Conservation (phyloP, 1,140 invertebrate genomes). For the Onthophagus taurus region DNA sequence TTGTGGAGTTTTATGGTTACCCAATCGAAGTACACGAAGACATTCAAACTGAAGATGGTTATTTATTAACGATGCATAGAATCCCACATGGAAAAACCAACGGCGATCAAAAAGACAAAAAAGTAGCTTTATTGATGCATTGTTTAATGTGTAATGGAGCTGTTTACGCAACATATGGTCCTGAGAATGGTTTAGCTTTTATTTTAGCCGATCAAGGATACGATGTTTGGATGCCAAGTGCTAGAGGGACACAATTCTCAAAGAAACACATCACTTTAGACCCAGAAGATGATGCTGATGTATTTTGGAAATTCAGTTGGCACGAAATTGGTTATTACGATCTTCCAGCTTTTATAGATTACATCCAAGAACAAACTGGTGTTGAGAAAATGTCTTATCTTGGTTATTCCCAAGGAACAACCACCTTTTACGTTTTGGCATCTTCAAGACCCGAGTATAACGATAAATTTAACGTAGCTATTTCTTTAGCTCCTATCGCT, state of each 20-base stretch:
- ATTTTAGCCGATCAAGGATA: conserved; percentile 49
- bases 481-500: conserved; percentile 51
- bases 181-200: conserved; percentile 45
- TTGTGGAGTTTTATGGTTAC: too few relatives aligned
- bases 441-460: conserved; percentile 44
- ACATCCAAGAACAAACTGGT: conserved; percentile 47
- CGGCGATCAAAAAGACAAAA: too few relatives aligned
- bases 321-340: conserved; percentile 56
- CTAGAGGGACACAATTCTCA: conserved; percentile 58
- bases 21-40: too few relatives aligned
- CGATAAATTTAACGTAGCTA: conserved; percentile 41
- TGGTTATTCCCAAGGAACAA: conserved; percentile 62
- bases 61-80: conserved; percentile 40
- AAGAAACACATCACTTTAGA: conserved; percentile 42
- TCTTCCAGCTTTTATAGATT: conserved; percentile 57
- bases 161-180: conserved; percentile 54
- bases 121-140: too few relatives aligned
- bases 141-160: conserved; percentile 57
- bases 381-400: conserved; percentile 47
- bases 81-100: conserved; percentile 27
- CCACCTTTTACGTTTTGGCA: conserved; percentile 41
- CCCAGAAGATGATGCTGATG: conserved; percentile 43
- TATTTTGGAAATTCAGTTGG: conserved; percentile 42
- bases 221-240: conserved; percentile 66
- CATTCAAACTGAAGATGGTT: conserved; percentile 46